Conservation (phyloP, 35 echinoderm and acorn worm genomes). For the Heliocidaris erythrogramma region DNA sequence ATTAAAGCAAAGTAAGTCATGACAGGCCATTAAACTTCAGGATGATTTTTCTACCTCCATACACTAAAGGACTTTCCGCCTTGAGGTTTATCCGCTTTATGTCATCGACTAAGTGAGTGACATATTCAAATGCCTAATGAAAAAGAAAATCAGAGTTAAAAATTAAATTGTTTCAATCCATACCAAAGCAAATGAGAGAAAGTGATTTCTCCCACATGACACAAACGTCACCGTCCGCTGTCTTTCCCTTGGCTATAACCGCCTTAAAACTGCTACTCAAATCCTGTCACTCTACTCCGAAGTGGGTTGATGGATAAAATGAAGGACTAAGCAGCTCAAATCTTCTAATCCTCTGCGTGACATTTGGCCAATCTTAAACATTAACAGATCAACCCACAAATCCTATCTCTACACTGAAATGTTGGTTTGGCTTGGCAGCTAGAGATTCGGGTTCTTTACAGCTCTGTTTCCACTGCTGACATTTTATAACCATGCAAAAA, state of each 20-base stretch:
- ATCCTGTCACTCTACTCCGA: not conserved
- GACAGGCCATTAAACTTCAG: not conserved
- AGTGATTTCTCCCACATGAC: constrained; percentile 9
- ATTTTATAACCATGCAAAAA: not conserved
- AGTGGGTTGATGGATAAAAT: constrained; percentile 17
- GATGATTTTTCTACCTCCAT: not conserved
- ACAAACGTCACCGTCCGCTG: not conserved
- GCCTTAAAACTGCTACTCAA: not conserved
- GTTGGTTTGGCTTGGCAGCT: not conserved
- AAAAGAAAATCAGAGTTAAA: not conserved
- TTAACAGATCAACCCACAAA: constrained; percentile 11
- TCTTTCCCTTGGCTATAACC: not conserved
- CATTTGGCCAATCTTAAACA: constrained; percentile 11
- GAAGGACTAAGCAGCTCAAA: constrained; percentile 10
- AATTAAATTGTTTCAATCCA: not conserved
- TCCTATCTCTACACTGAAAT: not conserved
- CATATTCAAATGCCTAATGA: not conserved
- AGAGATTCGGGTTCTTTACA: not conserved
- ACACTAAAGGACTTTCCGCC: not conserved
- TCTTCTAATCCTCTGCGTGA: constrained; percentile 16
- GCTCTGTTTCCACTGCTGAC: not conserved
- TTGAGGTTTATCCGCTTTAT: not conserved
- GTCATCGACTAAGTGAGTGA: not conserved
- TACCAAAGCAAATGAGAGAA: not conserved
- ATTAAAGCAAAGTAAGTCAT: not conserved